Evolutionary conservation across 2,113 vertebrate species (phyloP), one percentile per base, ranked within the genome.

Genomic region (Siphamia tubifer): DNA sequence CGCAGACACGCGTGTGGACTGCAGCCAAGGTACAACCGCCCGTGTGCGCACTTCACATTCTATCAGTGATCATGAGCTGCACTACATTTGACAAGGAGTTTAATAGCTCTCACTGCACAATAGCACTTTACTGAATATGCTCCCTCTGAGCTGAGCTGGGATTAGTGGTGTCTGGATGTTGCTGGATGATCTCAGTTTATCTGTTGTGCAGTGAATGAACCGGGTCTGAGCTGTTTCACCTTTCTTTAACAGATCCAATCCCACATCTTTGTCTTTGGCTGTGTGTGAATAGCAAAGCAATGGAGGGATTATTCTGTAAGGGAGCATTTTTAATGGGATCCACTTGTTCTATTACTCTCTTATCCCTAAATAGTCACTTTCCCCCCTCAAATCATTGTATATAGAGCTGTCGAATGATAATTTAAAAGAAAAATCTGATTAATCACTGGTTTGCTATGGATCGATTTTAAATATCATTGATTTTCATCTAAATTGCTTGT

Each of bases 81-180:
- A 13, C 28, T 36, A 21, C 24, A 36, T 21, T 45, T 60, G 53
- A 64, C 21, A 17, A n/a, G 35, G 45, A 49, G 12, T 48, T 68
- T 43, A 71, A 60, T 47, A 43, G 49, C 25, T 63, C n/a, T 52
- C 19, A 23, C 23, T 1, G 38, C 34, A 54, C 55, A 60, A 38
- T 30, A 42, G 21, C n/a, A 2, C 5, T 25, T 43, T 13, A 16
- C 40, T 16, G 21, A 71, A 52, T 68, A 25, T 6, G 5, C 35
- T 11, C 30, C 2, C 10, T 65, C 36, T 47, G 40, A 55, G 47
- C 25, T 1, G 25, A 54, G 20, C 24, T 0, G 2, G 60, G 63
- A 68, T 69, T 52, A 57, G 48, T 12, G 9, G 23, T 39, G 48
- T 45, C 74, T 62, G 5, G 3, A 67, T 39, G 52, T 49, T 43